Evolutionary conservation across 2,113 vertebrate genomes (phyloP).

Genomic region (Argyrosomus japonicus): DNA sequence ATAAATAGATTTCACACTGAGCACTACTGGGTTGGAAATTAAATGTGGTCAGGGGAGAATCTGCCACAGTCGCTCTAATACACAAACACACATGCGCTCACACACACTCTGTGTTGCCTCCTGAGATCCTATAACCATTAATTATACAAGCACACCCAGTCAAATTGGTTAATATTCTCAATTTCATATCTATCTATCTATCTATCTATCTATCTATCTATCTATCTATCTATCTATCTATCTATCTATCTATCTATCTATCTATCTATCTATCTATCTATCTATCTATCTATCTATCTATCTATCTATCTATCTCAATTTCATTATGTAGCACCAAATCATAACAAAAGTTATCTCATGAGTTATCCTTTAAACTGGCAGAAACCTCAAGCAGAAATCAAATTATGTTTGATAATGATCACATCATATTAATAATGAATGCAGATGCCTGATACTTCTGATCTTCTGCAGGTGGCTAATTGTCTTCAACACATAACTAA

Average conservation of each 20-base stretch:
- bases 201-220: background rate
- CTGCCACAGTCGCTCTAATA: conserved; percentile 33
- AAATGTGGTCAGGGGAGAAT: conserved; percentile 71
- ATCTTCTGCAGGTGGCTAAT: background rate
- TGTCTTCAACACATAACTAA: background rate
- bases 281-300: too few species aligned
- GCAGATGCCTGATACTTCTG: background rate
- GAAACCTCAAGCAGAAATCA: background rate
- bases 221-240: background rate
- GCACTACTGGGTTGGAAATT: conserved; percentile 70
- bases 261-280: background rate
- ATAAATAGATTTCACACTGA: conserved; percentile 75
- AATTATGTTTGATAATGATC: background rate
- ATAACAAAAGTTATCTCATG: too few species aligned
- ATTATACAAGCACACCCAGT: conserved; percentile 40
- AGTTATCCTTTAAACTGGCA: too few species aligned
- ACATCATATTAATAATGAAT: background rate
- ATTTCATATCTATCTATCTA: background rate
- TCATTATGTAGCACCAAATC: too few species aligned
- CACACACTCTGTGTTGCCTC: conserved; percentile 33
- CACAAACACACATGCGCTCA: background rate
- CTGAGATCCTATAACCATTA: conserved; percentile 55
- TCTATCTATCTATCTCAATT: too few species aligned
- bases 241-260: background rate
- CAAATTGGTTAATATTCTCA: conserved; percentile 39